Conservation (phyloP, 2,113 vertebrate species). For the Patagioenas fasciata region DNA sequence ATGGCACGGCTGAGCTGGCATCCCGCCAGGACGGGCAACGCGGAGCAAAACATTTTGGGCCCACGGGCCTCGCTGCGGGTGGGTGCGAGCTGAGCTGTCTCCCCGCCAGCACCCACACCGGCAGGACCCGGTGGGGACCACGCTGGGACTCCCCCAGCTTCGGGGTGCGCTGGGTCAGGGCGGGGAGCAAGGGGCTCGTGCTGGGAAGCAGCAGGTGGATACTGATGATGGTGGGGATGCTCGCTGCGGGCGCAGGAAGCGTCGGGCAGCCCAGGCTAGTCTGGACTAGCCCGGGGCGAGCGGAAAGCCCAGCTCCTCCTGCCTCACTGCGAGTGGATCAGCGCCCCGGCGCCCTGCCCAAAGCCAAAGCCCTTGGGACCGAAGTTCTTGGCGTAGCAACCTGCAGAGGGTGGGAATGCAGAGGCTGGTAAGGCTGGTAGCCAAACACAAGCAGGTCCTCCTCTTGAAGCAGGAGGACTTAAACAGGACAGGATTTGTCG, state of each 20-base stretch:
- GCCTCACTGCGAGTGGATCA: slow-evolving; percentile 86
- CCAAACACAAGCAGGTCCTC: fast-evolving
- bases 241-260: neutral
- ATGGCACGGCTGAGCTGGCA: neutral
- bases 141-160: neutral
- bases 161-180: neutral
- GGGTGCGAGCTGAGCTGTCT: neutral
- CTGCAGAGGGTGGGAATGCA: slow-evolving; percentile 62
- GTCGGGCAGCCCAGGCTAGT: neutral
- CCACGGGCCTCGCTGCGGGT: fast-evolving
- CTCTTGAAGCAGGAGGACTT: neutral
- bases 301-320: fast-evolving
- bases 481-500: neutral
- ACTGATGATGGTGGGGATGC: neutral
- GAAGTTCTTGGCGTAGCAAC: slow-evolving; percentile 93
- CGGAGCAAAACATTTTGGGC: neutral
- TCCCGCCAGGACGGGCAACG: neutral
- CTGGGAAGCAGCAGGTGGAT: slow-evolving; percentile 20
- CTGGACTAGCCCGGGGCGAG: neutral
- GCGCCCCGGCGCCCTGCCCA: slow-evolving; percentile 88
- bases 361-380: slow-evolving; percentile 96
- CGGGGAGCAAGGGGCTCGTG: neutral
- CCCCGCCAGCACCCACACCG: neutral
- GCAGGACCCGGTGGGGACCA: neutral
- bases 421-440: neutral